Evolutionary conservation across 2,888 invertebrate species (phyloP), one percentile per base, ranked within the genome.

Genomic region (Machimus rusticus): DNA sequence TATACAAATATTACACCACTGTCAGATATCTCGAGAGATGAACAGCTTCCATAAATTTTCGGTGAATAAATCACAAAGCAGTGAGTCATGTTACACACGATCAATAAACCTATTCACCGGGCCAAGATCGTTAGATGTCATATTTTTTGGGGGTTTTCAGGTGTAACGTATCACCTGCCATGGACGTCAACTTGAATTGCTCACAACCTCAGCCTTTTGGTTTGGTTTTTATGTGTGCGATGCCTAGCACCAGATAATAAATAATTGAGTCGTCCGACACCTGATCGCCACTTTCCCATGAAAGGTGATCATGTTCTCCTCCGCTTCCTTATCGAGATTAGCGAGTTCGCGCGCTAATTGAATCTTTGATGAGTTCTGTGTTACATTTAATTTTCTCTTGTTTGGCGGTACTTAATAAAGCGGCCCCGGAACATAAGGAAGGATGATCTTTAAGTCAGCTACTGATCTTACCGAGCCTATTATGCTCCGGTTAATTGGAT

Each of bases 41-140:
- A 84, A 28, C 84, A 23, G 84, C 84, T 84, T 84, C 84, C 74
- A 84, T 74, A 84, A 84, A 84, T 74, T 84, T 55, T 43, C 39
- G 39, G 16, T 84, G 39, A 74, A 57, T 84, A 81, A 81, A 55
- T 84, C 84, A 66, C 84, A 84, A 66, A 84, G 57, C 84, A 84
- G 66, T 84, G 84, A 84, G 84, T 84, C 84, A 84, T 84, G 66
- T 55, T 55, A 51, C 39, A 66, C 43, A 37, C 84, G 84, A 84
- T 84, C 84, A 84, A 84, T 84, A 84, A 84, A 84, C 84, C 84
- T 84, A 84, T 84, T 84, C 84, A n/a, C 28, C 39, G 5, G 79
- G 28, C 46, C 79, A 79, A 46, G 39, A 31, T 79, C 43, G 28
- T 79, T 79, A 39, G 79, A 46, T 46, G 79, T 46, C 79, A 46